Base-by-base conservation (phyloP, 1,140 invertebrate genomes). In the Neoseiulus cucumeris region DNA sequence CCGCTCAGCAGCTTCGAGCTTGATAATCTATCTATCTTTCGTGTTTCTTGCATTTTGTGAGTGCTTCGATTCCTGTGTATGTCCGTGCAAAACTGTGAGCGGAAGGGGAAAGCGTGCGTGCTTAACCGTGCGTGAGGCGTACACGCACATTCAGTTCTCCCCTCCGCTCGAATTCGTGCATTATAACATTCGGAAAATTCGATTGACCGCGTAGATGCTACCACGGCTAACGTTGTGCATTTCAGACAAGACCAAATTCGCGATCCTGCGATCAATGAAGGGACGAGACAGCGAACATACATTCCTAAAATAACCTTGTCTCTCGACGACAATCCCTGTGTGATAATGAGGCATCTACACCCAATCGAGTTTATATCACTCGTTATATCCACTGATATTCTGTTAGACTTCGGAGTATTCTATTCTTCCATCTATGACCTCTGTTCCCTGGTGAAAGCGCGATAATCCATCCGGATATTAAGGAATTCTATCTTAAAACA, bases 241-340 rank as follows among this genome's bases (percentile, higher is more conserved):
- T 59, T 59, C 51, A 59, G 51, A 59, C 51, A 59, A 59, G 33
- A 59, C 51, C 51, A 59, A 59, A 33, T 59, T 59, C 22, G 51
- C 33, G 51, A 59, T 59, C 33, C 51, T 59, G 14, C 17, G 51
- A 17, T 18, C 51, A 20, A 59, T 59, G 51, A 59, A 59, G 22
- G 51, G 51, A 17, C 25, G 51, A 59, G 51, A 59, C 51, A 59
- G 51, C 22, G 22, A 59, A 9, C 51, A 59, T 25, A 1, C 51
- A 33, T 59, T 59, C 33, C 51, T 59, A 2, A 59, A 59, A 20
- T 59, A 9, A 59, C 2, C 18, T 6, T 20, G 22, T 39, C 4
- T 39, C 33, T 39, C 33, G 33, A 39, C 33, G 4, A 6, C 33
- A 39, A n/a, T 9, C 33, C 4, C 4, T 9, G 9, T 39, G 4